Conservation (phyloP, 2,113 vertebrate genomes). For the Miniopterus natalensis region DNA sequence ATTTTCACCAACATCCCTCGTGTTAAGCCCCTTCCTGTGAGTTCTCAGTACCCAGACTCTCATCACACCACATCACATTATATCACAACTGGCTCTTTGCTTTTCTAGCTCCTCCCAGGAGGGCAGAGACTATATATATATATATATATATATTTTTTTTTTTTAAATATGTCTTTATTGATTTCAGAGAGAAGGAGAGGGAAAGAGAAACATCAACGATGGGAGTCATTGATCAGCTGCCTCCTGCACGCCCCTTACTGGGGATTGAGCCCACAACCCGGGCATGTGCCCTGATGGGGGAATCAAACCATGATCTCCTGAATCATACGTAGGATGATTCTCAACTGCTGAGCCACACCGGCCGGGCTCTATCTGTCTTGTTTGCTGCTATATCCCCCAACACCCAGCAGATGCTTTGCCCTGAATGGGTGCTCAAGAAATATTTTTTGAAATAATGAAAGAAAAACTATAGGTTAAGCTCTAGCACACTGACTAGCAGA, state of each 20-base stretch:
- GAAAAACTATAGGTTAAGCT: neutral
- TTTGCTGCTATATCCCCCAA: neutral
- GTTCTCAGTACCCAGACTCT: neutral
- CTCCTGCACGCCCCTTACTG: too few species aligned
- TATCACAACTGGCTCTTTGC: neutral
- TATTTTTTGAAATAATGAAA: conserved; percentile 29
- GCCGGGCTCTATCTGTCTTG: neutral
- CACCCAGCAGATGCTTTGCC: too few species aligned
- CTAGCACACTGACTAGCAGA: neutral
- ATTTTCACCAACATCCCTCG: neutral
- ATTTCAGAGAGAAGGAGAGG: too few species aligned
- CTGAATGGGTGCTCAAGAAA: neutral
- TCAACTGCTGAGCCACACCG: too few species aligned
- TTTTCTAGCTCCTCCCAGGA: neutral
- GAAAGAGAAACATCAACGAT: too few species aligned
- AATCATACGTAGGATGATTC: too few species aligned
- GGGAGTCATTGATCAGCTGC: too few species aligned
- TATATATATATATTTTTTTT: too few species aligned
- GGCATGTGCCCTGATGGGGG: too few species aligned
- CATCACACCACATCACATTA: neutral
- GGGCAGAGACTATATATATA: neutral
- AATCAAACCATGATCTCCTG: too few species aligned
- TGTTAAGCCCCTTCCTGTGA: neutral
- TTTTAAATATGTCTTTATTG: too few species aligned
- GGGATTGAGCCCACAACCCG: too few species aligned